Conservation (phyloP, 1,140 invertebrate species). For the Asobara japonica region DNA sequence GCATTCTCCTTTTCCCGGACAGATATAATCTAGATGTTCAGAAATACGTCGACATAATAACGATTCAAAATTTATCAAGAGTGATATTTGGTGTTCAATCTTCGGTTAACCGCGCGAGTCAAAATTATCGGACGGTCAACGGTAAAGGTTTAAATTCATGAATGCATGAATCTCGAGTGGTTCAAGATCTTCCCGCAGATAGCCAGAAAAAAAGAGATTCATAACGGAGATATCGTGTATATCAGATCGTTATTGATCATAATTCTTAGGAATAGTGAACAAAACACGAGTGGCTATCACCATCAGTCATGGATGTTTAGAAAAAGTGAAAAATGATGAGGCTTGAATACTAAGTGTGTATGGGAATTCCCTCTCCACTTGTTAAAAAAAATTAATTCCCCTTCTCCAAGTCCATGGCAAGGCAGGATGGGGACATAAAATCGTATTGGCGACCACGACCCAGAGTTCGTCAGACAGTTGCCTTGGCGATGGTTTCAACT, state of each 20-base stretch:
- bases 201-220: too few relatives aligned
- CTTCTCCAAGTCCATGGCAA: conserved; percentile 33
- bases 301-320: neutral
- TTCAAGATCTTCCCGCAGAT: too few relatives aligned
- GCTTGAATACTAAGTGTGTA: neutral
- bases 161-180: neutral
- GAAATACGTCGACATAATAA: neutral
- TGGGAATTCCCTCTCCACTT: conserved; percentile 10
- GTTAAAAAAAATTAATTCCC: conserved; percentile 26
- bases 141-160: neutral
- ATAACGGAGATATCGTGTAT: too few relatives aligned
- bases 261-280: neutral
- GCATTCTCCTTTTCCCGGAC: too few relatives aligned
- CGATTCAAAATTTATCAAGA: neutral
- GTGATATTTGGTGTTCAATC: neutral
- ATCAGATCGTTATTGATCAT: too few relatives aligned
- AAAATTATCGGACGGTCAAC: too few relatives aligned
- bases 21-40: neutral
- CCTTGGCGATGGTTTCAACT: conserved; percentile 32
- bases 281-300: neutral
- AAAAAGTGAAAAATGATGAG: neutral
- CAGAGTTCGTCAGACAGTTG: conserved; percentile 37
- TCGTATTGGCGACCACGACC: conserved; percentile 35
- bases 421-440: conserved; percentile 43
- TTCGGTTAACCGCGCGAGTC: too few relatives aligned